Evolutionary conservation across 2,888 invertebrate genomes (phyloP).

Genomic region (Caenorhabditis afra): DNA sequence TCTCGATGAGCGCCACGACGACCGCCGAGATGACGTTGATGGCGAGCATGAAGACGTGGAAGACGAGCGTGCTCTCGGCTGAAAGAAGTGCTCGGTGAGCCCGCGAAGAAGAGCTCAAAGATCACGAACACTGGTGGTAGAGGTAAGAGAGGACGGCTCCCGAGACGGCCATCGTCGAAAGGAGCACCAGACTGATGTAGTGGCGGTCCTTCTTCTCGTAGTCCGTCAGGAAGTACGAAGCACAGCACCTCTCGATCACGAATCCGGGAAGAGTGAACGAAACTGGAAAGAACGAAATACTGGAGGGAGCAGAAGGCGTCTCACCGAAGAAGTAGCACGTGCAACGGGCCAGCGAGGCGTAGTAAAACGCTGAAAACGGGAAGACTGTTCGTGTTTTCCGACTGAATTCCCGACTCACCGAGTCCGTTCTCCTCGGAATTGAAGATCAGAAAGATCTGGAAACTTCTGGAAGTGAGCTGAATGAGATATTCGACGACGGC

Average conservation of each 20-base stretch:
- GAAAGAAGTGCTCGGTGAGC: no score
- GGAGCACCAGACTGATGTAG: slow-evolving; percentile 38
- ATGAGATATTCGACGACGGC: slow-evolving; percentile 48
- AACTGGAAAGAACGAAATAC: slow-evolving; percentile 27
- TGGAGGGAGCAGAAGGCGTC: not conserved
- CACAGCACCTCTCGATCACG: slow-evolving; percentile 54
- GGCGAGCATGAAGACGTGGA: slow-evolving; percentile 39
- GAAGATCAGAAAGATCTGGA: slow-evolving; percentile 52
- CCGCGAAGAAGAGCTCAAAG: no score
- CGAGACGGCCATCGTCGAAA: slow-evolving; percentile 16
- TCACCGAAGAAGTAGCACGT: slow-evolving; percentile 58
- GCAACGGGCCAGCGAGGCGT: slow-evolving; percentile 45
- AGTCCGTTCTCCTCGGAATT: slow-evolving; percentile 42
- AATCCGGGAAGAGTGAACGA: slow-evolving; percentile 52
- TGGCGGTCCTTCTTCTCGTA: slow-evolving; percentile 54
- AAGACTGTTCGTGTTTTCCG: no score
- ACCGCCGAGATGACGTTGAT: slow-evolving; percentile 47
- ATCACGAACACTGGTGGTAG: slow-evolving; percentile 45
- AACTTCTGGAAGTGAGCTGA: slow-evolving; percentile 47
- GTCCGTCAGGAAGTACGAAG: slow-evolving; percentile 57
- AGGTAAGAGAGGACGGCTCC: slow-evolving; percentile 35
- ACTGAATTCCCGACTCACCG: no score
- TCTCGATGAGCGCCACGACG: slow-evolving; percentile 39
- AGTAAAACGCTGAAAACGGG: slow-evolving; percentile 56
- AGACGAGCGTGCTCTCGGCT: slow-evolving; percentile 42